phyloP scores from a whole-genome alignment of 2,888 invertebrate genomes.

The Furcula furcula region DNA sequence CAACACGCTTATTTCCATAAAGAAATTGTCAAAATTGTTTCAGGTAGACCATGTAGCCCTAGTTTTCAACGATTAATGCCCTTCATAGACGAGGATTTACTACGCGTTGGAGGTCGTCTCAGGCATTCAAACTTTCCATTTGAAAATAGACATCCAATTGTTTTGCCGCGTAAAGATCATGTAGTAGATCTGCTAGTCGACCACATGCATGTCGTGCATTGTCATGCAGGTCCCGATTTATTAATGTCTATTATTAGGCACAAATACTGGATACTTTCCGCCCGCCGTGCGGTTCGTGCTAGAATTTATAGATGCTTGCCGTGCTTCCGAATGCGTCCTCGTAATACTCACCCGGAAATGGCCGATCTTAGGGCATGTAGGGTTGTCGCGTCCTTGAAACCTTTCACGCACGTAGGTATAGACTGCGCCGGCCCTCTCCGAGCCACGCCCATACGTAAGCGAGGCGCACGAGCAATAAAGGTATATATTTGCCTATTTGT shows the following conservation, averaged over 20 bases:
- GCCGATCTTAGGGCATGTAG: constrained; percentile 8
- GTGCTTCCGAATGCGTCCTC: constrained; percentile 4
- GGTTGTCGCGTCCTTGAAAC: constrained; percentile 5
- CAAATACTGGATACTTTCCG: constrained; percentile 9
- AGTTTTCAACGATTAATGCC: background rate
- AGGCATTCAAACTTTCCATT: background rate
- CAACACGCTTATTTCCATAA: background rate
- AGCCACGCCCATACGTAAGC: constrained; percentile 1
- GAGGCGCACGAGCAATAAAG: constrained; percentile 6
- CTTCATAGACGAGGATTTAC: background rate
- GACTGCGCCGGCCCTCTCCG: constrained; percentile 5
- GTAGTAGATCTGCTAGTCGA: constrained; percentile 7
- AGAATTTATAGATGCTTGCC: constrained; percentile 2
- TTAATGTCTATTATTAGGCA: constrained; percentile 6
- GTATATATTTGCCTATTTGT: constrained; percentile 26
- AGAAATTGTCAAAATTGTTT: background rate
- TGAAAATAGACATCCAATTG: background rate
- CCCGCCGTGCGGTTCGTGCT: background rate
- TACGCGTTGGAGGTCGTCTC: constrained; percentile 1
- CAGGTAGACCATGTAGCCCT: background rate
- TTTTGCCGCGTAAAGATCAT: constrained; percentile 1
- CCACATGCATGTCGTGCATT: constrained; percentile 2
- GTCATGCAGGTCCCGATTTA: constrained; percentile 6
- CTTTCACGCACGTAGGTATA: constrained; percentile 9
- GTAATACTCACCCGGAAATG: constrained; percentile 5